Evolutionary conservation across 2,888 invertebrate species (phyloP), one percentile per base, ranked within the genome.

Genomic region (Chalcis sispes): DNA sequence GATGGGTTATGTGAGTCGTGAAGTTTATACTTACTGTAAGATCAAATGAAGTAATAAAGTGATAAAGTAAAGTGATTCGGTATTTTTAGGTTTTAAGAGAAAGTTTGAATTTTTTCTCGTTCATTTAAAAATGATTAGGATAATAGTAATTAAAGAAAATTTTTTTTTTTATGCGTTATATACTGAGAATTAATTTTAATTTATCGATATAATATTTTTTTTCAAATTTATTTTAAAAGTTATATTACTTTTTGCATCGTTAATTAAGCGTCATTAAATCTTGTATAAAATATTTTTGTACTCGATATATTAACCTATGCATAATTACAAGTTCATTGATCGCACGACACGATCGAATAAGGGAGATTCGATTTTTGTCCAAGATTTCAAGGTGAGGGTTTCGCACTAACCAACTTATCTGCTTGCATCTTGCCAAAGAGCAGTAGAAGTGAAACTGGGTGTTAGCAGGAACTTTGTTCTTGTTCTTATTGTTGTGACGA

Each of bases 401-500:
- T 82, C 82, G 79, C 52, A 59, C 65, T 77, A 65, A 74, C 81
- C 78, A 82, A 83, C 82, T 82, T 83, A 82, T 81, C 81, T 85
- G 83, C 83, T 83, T 83, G 86, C 84, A 85, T 85, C 84, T 83
- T 81, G 81, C 72, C 77, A 78, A 77, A 82, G 84, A 82, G 80
- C 82, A 80, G 81, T 80, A 79, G 82, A 82, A 81, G 81, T 80
- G 82, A 81, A 81, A 81, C 77, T 79, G 79, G 80, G 81, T 83
- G 80, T 81, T 81, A 83, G 81, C 73, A 79, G 80, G 85, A 88
- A 88, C 88, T 88, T 88, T 88, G 88, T 87, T 87, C 88, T 86
- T 87, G 86, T 88, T 88, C 88, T 87, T 87, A 86, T 88, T 88
- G 87, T 87, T 87, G 86, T 82, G 85, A 85, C 40, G 84, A 87